These are phyloP conservation scores for Zaprionus kolodkinae DNA, from an alignment of 1,140 invertebrate genomes.

Conservation along the genomic window DNA sequence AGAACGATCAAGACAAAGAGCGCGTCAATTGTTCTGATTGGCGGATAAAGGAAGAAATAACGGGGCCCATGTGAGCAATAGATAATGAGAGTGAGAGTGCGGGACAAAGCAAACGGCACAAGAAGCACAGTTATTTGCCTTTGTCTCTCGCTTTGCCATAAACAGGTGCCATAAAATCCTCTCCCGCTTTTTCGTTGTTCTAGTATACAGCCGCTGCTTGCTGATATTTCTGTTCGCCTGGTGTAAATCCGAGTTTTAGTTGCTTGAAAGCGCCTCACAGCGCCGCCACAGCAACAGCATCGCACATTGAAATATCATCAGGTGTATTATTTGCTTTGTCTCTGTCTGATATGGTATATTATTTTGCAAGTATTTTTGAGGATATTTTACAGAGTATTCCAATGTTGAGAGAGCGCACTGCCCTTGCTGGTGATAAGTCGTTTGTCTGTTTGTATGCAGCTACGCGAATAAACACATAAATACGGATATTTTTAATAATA, in stretches of 20 bases:
- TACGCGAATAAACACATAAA: slow-evolving; percentile 16
- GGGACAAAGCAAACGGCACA: no score
- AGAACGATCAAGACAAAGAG: no score
- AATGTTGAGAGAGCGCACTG: not conserved
- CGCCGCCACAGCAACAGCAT: no score
- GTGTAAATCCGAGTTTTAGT: not conserved
- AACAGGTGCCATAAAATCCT: not conserved
- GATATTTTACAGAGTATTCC: not conserved
- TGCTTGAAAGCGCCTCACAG: no score
- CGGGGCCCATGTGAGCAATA: no score
- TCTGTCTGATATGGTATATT: no score
- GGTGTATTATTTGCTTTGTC: not conserved
- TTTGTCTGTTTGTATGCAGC: not conserved
- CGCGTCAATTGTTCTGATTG: no score
- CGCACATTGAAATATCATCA: not conserved
- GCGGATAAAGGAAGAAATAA: no score
- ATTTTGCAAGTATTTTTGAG: not conserved
- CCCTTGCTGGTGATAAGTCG: not conserved
- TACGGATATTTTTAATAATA: slow-evolving; percentile 9
- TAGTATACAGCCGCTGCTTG: not conserved
- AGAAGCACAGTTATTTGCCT: not conserved
- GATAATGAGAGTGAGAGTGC: not conserved
- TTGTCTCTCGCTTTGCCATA: not conserved
- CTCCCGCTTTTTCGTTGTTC: not conserved
- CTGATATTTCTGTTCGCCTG: not conserved